Conservation (phyloP, 2,113 vertebrate genomes). For the Phrynosoma blainvillii region DNA sequence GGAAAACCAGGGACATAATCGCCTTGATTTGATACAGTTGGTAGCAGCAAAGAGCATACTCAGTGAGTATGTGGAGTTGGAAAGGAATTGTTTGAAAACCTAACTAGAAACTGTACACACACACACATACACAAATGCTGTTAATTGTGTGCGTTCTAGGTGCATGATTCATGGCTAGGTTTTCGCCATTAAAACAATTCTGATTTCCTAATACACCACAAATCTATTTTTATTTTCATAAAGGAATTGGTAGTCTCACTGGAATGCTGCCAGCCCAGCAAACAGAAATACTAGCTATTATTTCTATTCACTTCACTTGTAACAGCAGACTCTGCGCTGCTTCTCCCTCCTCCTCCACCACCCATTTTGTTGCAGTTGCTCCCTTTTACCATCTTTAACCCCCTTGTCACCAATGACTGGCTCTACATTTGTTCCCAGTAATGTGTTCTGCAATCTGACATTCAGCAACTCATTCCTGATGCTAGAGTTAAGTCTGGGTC, state of each 20-base stretch:
- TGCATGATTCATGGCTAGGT: conserved; percentile 8
- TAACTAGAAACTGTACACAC: not conserved
- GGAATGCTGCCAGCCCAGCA: conserved; percentile 33
- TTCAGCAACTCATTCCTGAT: conserved; percentile 47
- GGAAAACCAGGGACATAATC: too few relatives aligned
- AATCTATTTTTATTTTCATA: conserved; percentile 43
- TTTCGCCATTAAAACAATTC: conserved; percentile 51
- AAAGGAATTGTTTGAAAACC: too few relatives aligned
- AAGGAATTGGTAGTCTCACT: conserved; percentile 18
- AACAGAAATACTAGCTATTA: conserved; percentile 31
- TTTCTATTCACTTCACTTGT: conserved; percentile 44
- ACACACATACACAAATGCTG: conserved; percentile 2
- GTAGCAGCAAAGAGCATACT: not conserved
- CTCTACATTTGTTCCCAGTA: conserved; percentile 39
- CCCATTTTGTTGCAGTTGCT: conserved; percentile 50
- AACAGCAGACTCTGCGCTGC: conserved; percentile 6
- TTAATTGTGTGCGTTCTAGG: conserved; percentile 28
- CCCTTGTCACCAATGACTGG: conserved; percentile 26
- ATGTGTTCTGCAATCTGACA: conserved; percentile 35
- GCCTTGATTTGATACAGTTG: too few relatives aligned
- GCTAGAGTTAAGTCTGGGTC: conserved; percentile 39
- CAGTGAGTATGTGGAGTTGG: not conserved
- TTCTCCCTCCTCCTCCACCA: not conserved
- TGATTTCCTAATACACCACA: conserved; percentile 27
- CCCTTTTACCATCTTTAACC: conserved; percentile 45